These are phyloP conservation scores for Anarrhichthys ocellatus DNA, from an alignment of 2,113 vertebrate genomes.

Conservation along the genomic window DNA sequence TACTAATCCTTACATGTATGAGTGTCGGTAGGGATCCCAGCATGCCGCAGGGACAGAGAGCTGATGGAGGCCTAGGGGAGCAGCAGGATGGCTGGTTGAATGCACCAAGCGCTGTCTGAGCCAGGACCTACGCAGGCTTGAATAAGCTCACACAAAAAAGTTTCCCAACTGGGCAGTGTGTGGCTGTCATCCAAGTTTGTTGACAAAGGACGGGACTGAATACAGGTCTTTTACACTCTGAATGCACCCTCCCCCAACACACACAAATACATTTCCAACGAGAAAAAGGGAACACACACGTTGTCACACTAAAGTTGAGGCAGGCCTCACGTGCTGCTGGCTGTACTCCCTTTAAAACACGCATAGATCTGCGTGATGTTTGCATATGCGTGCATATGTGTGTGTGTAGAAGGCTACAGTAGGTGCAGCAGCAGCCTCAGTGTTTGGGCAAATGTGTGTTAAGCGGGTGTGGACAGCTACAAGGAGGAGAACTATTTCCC, in stretches of 20 bases:
- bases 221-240: conserved; percentile 34
- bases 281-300: conserved; percentile 18
- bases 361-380: conserved; percentile 4
- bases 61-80: conserved; percentile 44
- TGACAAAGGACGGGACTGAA: conserved; percentile 76
- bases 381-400: neutral
- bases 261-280: conserved; percentile 34
- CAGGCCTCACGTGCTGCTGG: conserved; percentile 5
- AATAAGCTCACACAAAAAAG: conserved; percentile 68
- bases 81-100: conserved; percentile 31
- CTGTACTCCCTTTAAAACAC: conserved; percentile 21
- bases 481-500: conserved; percentile 36
- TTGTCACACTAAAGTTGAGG: neutral
- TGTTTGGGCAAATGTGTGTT: conserved; percentile 59
- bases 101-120: conserved; percentile 27
- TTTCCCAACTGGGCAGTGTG: conserved; percentile 40
- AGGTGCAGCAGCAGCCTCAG: conserved; percentile 12
- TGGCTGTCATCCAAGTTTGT: conserved; percentile 73
- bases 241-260: conserved; percentile 36
- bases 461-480: conserved; percentile 68
- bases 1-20: neutral
- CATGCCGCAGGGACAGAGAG: conserved; percentile 6
- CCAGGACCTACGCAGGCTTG: conserved; percentile 66
- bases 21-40: conserved; percentile 5
- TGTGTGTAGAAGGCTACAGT: neutral